Evolutionary conservation across 2,888 invertebrate genomes (phyloP), one percentile per base, ranked within the genome.

Genomic region (Dolichopus griseipennis): DNA sequence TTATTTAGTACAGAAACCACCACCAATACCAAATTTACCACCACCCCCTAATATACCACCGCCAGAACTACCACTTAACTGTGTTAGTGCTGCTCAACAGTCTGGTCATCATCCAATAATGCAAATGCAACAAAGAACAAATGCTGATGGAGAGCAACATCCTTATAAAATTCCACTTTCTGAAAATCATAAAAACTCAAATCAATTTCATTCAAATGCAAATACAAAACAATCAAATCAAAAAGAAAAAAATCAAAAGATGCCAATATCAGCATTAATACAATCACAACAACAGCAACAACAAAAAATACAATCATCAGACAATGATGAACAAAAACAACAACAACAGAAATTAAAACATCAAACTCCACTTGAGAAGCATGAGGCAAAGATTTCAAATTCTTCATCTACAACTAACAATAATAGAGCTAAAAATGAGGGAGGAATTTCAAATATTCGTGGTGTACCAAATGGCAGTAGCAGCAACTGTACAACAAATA

Each of bases 131-230:
- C 74, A 74, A 69, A 75, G 77, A 70, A 77, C 77, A 62, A 74
- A 74, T 69, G 77, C 76, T 34, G 77, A 77, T 72, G 77, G 77
- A 66, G 77, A 76, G 69, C 72, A 77, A 34, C 73, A 74, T 70
- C 72, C 72, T 21, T 9, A 27, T 22, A 64, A 64, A 21, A 64
- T 21, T 1, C 27, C 8, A 12, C 9, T 20, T 12, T 18, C 22
- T n/a, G 52, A 52, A 52, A 52, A 52, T 52, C 15, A 52, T 18
- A 52, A 52, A 52, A 52, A 52, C 18, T 52, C 52, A 52, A 52
- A 12, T 52, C 52, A 52, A 52, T 52, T 52, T 52, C 52, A 52
- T 52, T 52, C 52, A 52, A 27, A 27, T 5, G 18, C 1, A 2
- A 15, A 52, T 52, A 2, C 52, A 52, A 52, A 52, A n/a, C 52